phyloP scores from a whole-genome alignment of 1,140 invertebrate genomes.

The Zaprionus africanus region DNA sequence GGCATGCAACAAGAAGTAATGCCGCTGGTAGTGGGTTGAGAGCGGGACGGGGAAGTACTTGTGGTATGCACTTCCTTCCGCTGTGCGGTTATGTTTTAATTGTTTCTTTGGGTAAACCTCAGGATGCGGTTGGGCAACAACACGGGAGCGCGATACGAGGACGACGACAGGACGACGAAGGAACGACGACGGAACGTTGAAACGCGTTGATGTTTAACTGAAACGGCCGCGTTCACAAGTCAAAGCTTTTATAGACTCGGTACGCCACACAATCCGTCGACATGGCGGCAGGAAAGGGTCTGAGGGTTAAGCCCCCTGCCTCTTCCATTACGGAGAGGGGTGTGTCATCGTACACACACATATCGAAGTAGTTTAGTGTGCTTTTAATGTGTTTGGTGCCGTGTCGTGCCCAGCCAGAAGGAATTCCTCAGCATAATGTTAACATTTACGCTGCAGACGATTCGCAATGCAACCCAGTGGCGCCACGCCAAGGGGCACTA shows the following conservation, averaged over 20 bases:
- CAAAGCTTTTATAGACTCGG: conserved; percentile 79
- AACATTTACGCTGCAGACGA: conserved; percentile 43
- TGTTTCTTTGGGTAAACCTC: conserved; percentile 69
- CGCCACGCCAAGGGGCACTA: conserved; percentile 16
- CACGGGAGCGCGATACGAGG: conserved; percentile 1
- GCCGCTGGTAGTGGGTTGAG: not conserved
- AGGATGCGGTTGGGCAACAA: conserved; percentile 20
- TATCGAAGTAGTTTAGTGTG: conserved; percentile 67
- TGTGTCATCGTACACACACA: not conserved
- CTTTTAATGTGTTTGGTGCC: conserved; percentile 82
- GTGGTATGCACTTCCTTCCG: conserved; percentile 78
- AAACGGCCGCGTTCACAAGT: conserved; percentile 52
- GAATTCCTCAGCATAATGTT: conserved; percentile 73
- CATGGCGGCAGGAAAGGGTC: conserved; percentile 21
- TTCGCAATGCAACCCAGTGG: conserved; percentile 59
- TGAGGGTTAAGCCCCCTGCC: not conserved
- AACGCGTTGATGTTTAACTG: conserved; percentile 74
- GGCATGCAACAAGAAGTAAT: conserved; percentile 59
- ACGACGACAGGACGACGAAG: conserved; percentile 51
- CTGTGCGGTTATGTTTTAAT: conserved; percentile 72
- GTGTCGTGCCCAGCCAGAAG: conserved; percentile 66
- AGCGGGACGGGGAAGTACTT: conserved; percentile 47
- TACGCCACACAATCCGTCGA: conserved; percentile 14
- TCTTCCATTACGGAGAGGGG: not conserved
- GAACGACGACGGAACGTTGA: conserved; percentile 41